Base-by-base conservation (phyloP, 53 echinoderm and acorn worm genomes). In the Astropecten irregularis region DNA sequence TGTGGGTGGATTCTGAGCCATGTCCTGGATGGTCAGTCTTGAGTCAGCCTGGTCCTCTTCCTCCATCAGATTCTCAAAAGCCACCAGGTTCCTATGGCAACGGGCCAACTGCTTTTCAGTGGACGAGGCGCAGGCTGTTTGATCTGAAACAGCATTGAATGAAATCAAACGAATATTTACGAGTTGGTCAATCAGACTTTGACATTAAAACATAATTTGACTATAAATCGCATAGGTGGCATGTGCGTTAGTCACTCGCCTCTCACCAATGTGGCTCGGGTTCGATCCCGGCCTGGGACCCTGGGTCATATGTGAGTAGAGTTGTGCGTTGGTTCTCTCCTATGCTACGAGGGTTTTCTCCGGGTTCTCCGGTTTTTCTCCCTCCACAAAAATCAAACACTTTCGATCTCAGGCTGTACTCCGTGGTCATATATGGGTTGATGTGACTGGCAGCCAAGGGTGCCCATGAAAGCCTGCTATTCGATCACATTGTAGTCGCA, bases 51-150 rank as follows among this genome's bases (percentile, higher is more conserved):
- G 36, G 18, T 60, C 61, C 61, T 90, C 72, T 64, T 88, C 84
- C 29, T 91, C 77, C 2, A 64, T 63, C 11, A 91, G 84, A 8
- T 77, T 69, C 5, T 71, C 84, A 55, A 84, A 93, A 16, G 90
- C 85, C 7, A 60, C 32, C 14, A 65, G 66, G 53, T 94, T 88
- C 36, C 71, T 51, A 10, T 94, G 68, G 82, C 94, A 94, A 29
- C 94, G 74, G n/a, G 40, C 68, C 69, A 82, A 53, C 77, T 91
- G 94, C 48, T 83, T 85, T 11, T 88, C 85, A 2, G 56, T 85
- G 30, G 88, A 91, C 14, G 90, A 84, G 61, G 61, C 70, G 52
- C 59, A 83, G 39, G 82, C 85, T 15, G 88, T 94, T 28, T 76
- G 88, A 76, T 94, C 94, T 94, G 87, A 27, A 69, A 44, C 31